These are phyloP conservation scores for Zootoca vivipara DNA, from an alignment of 2,113 vertebrate species.

Conservation along the genomic window DNA sequence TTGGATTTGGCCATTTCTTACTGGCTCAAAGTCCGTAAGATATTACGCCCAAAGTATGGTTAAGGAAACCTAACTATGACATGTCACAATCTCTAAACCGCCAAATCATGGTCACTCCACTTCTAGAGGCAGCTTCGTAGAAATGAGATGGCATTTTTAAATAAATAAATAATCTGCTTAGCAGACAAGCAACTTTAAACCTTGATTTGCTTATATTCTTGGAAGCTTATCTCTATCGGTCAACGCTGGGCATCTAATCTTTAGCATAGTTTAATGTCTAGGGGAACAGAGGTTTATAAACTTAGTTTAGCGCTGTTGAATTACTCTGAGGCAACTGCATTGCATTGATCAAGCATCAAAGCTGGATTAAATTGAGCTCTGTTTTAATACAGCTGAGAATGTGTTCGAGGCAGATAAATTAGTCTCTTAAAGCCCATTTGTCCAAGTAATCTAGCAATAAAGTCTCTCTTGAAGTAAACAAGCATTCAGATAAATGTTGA, in stretches of 20 bases:
- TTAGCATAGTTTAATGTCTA: background rate
- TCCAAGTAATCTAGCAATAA: slow-evolving; percentile 9
- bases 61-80: background rate
- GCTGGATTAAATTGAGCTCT: background rate
- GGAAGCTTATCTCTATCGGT: background rate
- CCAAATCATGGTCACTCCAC: background rate
- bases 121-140: background rate
- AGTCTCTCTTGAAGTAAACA: background rate
- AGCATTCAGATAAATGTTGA: slow-evolving; percentile 42
- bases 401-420: background rate
- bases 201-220: background rate
- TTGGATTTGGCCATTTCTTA: background rate
- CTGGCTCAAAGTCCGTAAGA: background rate
- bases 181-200: background rate
- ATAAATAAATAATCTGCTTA: background rate
- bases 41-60: background rate
- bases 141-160: no score
- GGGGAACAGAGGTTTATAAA: background rate
- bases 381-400: background rate
- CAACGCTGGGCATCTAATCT: background rate
- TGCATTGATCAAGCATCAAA: background rate
- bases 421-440: slow-evolving; percentile 14
- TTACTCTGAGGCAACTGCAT: background rate
- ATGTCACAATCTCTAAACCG: background rate
- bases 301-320: background rate